These are phyloP conservation scores for Archivesica marissinica DNA, from an alignment of 1,140 invertebrate species.

Conservation along the genomic window DNA sequence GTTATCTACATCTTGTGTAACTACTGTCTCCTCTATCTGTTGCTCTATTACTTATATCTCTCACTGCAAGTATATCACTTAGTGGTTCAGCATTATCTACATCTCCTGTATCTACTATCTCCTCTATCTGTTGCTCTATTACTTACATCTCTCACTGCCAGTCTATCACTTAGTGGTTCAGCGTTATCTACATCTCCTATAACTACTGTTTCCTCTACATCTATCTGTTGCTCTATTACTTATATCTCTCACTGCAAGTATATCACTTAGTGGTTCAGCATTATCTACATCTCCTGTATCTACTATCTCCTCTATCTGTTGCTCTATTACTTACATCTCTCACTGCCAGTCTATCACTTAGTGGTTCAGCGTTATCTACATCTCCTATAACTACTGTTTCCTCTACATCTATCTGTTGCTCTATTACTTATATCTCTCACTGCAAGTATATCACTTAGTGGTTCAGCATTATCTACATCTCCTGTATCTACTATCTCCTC, in stretches of 20 bases:
- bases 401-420: conserved; percentile 40
- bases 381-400: conserved; percentile 52
- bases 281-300: conserved; percentile 47
- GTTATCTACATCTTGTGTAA: conserved; percentile 42
- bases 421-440: background rate
- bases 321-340: conserved; percentile 66
- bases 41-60: conserved; percentile 54
- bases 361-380: conserved; percentile 55
- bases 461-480: conserved; percentile 58
- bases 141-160: conserved; percentile 66
- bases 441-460: conserved; percentile 59
- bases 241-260: conserved; percentile 65
- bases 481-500: conserved; percentile 51
- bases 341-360: conserved; percentile 64
- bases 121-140: conserved; percentile 61
- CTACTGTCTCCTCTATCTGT: background rate
- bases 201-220: conserved; percentile 57
- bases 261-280: conserved; percentile 65
- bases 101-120: conserved; percentile 48
- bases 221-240: background rate
- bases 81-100: conserved; percentile 60
- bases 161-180: conserved; percentile 63
- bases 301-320: conserved; percentile 59
- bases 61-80: conserved; percentile 64
- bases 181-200: conserved; percentile 57